Evolutionary conservation across 2,113 vertebrate genomes (phyloP), one percentile per base, ranked within the genome.

Genomic region (Nicator chloris): DNA sequence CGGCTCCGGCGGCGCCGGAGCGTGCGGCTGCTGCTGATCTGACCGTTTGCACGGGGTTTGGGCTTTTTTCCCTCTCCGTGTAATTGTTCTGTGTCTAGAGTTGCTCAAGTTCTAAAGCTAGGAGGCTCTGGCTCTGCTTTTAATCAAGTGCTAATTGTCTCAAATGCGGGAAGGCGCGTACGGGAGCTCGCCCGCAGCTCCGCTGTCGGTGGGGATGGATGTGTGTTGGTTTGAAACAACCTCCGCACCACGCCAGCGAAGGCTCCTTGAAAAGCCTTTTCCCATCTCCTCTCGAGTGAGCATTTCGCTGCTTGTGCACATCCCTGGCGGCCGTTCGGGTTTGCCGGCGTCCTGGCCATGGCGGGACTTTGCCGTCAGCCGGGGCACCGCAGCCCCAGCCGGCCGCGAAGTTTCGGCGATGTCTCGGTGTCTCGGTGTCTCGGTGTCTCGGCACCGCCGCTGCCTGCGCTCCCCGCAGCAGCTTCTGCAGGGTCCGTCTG

Each of bases 341-440:
- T 19, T 5, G 8, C 1, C 17, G 10, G 7, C 4, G 15, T 13
- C 9, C 19, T 21, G 76, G 6, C 27, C 17, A 13, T 27, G 1
- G 4, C 61, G 30, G 59, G 26, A 57, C 60, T 86, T 77, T 11
- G 35, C 47, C 15, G 0, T 17, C 7, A 30, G 78, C 19, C 3
- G 1, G 7, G 9, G 27, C 13, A 3, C 16, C 2, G 24, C 31
- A 0, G 40, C 2, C 2, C 3, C 50, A 27, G 60, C 30, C 7
- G 7, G 47, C 20, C 7, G 1, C 6, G 7, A 53, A 91, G 90
- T 90, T 86, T 18, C 18, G 0, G 54, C 8, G 2, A 5, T 3
- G 65, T 7, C 59, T 80, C 4, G 5, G 72, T n/a, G n/a, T n/a
- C n/a, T n/a, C n/a, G n/a, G n/a, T n/a, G n/a, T n/a, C n/a, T n/a